These are phyloP conservation scores for Myotis lucifugus DNA, from an alignment of 2,113 vertebrate species.

Conservation along the genomic window DNA sequence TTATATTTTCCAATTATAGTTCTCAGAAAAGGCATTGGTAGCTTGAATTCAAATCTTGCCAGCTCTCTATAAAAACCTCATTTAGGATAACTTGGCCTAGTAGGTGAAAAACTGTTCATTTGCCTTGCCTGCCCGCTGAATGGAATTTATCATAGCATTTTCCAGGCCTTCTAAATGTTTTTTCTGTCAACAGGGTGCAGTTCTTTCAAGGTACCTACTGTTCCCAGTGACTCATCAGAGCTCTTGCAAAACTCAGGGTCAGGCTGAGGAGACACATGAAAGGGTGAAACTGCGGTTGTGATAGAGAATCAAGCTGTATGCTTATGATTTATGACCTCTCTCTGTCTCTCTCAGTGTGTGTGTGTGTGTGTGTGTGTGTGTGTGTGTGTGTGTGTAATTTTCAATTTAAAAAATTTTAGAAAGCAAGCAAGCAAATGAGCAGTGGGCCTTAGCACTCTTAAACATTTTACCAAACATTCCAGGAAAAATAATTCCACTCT, in stretches of 20 bases:
- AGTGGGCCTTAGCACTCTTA: background rate
- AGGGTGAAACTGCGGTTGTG: background rate
- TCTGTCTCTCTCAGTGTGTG: background rate
- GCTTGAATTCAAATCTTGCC: conserved; percentile 15
- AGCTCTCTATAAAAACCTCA: conserved; percentile 3
- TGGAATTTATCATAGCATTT: conserved; percentile 53
- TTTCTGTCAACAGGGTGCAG: conserved; percentile 21
- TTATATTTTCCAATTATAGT: background rate
- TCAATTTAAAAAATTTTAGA: conserved; percentile 45
- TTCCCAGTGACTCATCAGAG: conserved; percentile 60
- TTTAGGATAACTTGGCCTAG: background rate
- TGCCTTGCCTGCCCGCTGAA: conserved; percentile 11
- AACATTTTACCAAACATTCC: conserved; percentile 18
- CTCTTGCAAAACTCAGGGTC: conserved; percentile 49
- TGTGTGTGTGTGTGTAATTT: background rate
- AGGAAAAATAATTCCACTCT: conserved; percentile 16
- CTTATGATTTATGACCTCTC: background rate
- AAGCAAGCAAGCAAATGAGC: conserved; percentile 20
- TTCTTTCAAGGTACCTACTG: conserved; percentile 53
- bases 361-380: background rate
- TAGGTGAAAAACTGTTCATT: conserved; percentile 35
- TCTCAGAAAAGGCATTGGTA: conserved; percentile 35
- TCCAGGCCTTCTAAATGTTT: conserved; percentile 45
- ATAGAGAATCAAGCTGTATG: conserved; percentile 11
- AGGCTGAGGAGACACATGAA: background rate